A percentile compares a stretch with the other conserved stretches of the same genome.
Conservation (phyloP, 2,113 vertebrate species). For the Nansenia antarctica region DNA sequence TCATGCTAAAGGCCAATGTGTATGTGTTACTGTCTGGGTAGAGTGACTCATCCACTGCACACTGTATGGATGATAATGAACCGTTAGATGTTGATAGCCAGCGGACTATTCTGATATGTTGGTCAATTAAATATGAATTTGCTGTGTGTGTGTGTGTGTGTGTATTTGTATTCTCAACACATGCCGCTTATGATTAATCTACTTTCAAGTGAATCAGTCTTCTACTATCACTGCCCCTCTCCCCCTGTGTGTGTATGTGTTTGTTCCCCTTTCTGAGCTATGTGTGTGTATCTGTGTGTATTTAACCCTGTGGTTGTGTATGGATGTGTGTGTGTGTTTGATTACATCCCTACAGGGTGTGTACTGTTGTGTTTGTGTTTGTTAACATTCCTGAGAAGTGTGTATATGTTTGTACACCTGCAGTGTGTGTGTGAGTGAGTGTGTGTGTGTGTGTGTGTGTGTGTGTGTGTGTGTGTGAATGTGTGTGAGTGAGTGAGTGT, state of each 20-base stretch:
- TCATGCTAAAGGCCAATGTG: not conserved
- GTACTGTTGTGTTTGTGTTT: not conserved
- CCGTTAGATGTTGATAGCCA: not conserved
- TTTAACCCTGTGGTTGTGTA: too few relatives aligned
- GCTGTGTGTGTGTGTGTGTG: conserved; percentile 2
- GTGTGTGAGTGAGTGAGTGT: conserved; percentile 14
- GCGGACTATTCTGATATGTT: not conserved
- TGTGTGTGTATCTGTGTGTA: not conserved
- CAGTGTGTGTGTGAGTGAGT: not conserved
- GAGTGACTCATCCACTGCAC: not conserved
- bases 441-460: not conserved
- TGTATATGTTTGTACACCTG: not conserved
- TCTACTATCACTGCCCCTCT: too few relatives aligned
- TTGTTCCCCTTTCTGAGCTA: not conserved
- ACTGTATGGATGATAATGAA: too few relatives aligned
- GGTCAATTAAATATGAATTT: not conserved
- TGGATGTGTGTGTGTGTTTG: not conserved
- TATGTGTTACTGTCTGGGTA: not conserved
- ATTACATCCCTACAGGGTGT: not conserved
- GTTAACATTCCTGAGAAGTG: not conserved
- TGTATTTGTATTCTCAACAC: not conserved
- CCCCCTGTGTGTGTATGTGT: not conserved
- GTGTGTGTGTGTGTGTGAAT: not conserved
- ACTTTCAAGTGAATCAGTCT: too few relatives aligned
- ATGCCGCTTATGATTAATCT: not conserved